Conservation (phyloP, 2,797 vertebrate species). For the Macroramphosus scolopax region DNA sequence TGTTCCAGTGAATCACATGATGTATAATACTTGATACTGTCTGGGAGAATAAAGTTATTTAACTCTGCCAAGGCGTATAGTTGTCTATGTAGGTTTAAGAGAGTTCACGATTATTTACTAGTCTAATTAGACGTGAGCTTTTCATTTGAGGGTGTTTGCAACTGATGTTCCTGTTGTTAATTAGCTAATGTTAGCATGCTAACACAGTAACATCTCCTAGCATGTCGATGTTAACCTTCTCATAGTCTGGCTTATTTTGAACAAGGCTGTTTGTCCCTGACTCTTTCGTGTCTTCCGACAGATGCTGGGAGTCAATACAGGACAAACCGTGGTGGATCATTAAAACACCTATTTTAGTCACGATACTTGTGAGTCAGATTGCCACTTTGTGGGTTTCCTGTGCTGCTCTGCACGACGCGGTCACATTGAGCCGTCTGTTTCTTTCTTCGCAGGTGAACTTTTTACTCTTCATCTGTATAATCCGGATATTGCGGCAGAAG, state of each 20-base stretch:
- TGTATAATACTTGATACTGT: too few relatives aligned
- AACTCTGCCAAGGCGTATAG: too few relatives aligned
- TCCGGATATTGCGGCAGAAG: conserved; percentile 93
- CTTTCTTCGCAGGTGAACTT: conserved; percentile 84
- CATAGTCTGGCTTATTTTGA: neutral
- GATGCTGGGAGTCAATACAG: conserved; percentile 80
- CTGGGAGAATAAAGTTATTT: too few relatives aligned
- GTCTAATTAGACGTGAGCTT: too few relatives aligned
- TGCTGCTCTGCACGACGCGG: neutral
- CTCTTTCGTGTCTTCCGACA: conserved; percentile 23
- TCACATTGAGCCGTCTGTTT: conserved; percentile 12
- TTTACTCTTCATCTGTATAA: conserved; percentile 92
- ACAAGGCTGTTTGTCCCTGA: neutral
- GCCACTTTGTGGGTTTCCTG: neutral
- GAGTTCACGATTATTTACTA: too few relatives aligned
- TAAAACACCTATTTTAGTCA: conserved; percentile 72
- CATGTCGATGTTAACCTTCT: neutral
- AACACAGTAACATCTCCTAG: too few relatives aligned
- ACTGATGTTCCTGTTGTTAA: too few relatives aligned
- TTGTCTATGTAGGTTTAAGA: too few relatives aligned
- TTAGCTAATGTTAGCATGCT: too few relatives aligned
- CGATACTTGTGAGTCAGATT: conserved; percentile 71
- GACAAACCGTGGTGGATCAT: conserved; percentile 79
- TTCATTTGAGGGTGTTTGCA: too few relatives aligned
- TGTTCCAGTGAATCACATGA: neutral